Evolutionary conservation across 2,888 invertebrate species (phyloP).

Genomic region (Melinaea menophilus): DNA sequence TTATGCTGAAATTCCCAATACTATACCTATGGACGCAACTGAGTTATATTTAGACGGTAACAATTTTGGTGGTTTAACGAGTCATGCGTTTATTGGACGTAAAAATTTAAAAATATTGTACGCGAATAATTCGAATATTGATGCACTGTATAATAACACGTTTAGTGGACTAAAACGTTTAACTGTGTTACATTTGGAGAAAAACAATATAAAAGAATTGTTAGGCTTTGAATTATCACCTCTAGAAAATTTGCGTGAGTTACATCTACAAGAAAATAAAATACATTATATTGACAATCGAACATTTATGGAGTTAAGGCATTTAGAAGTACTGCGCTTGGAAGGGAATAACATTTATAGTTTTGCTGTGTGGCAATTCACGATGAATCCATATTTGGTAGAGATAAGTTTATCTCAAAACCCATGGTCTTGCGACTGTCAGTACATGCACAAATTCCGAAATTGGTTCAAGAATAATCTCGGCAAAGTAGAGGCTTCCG

Average conservation of each 20-base stretch:
- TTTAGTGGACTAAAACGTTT: conserved; percentile 91
- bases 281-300: conserved; percentile 90
- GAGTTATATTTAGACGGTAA: conserved; percentile 96
- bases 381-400: conserved; percentile 90
- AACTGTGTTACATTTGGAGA: conserved; percentile 89
- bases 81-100: conserved; percentile 94
- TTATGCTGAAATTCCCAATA: conserved; percentile 89
- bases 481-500: conserved; percentile 88
- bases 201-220: conserved; percentile 88
- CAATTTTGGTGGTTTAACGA: conserved; percentile 89
- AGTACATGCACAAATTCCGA: conserved; percentile 87
- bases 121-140: conserved; percentile 92
- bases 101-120: conserved; percentile 92
- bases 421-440: conserved; percentile 95
- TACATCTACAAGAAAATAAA: conserved; percentile 92
- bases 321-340: conserved; percentile 89
- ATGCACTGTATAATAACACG: conserved; percentile 91
- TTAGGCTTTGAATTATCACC: conserved; percentile 90
- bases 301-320: conserved; percentile 88
- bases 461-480: conserved; percentile 87
- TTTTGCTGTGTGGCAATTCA: conserved; percentile 92
- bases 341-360: conserved; percentile 90
- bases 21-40: conserved; percentile 96
- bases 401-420: conserved; percentile 90
- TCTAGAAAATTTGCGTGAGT: conserved; percentile 88